These are phyloP conservation scores for Drosophila gunungcola DNA, from an alignment of 1,140 invertebrate species.

Conservation along the genomic window DNA sequence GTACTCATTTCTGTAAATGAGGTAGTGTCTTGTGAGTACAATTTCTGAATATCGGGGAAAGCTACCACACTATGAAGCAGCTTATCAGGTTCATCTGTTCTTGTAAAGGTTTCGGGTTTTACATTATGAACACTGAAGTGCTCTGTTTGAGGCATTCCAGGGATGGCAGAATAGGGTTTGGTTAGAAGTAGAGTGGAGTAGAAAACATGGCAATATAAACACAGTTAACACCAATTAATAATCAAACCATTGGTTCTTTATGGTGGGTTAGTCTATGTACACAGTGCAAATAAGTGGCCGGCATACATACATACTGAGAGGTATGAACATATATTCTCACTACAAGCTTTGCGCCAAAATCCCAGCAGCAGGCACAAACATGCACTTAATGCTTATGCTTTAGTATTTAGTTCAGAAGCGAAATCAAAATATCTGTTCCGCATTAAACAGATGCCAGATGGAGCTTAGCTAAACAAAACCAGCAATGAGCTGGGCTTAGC, in stretches of 20 bases:
- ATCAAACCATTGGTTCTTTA: slow-evolving; percentile 41
- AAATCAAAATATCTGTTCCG: slow-evolving; percentile 58
- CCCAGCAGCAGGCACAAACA: slow-evolving; percentile 80
- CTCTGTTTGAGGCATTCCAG: slow-evolving; percentile 80
- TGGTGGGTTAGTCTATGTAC: slow-evolving; percentile 74
- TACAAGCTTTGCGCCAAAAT: slow-evolving; percentile 74
- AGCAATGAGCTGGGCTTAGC: neutral
- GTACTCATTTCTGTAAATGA: slow-evolving; percentile 84
- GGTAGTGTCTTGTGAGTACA: slow-evolving; percentile 82
- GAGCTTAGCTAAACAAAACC: slow-evolving; percentile 12
- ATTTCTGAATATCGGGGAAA: slow-evolving; percentile 44
- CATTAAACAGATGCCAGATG: slow-evolving; percentile 38
- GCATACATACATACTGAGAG: slow-evolving; percentile 2
- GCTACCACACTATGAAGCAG: slow-evolving; percentile 80
- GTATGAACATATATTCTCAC: slow-evolving; percentile 29
- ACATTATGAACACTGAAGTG: slow-evolving; percentile 84
- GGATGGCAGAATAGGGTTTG: slow-evolving; percentile 38
- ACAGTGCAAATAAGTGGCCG: slow-evolving; percentile 58
- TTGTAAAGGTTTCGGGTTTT: slow-evolving; percentile 78
- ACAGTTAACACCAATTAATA: slow-evolving; percentile 78
- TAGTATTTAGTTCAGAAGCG: slow-evolving; percentile 63
- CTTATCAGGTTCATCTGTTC: slow-evolving; percentile 81
- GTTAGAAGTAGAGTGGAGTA: slow-evolving; percentile 64
- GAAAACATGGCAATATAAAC: slow-evolving; percentile 75
- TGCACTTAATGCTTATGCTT: slow-evolving; percentile 73